Evolutionary conservation across 2,113 vertebrate species (phyloP).

Genomic region (Bos taurus): ARS-UCD2.0 NC_037333.1:36358001-36358500

Average conservation of each 20-base stretch:
- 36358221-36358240: background rate
- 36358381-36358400: background rate
- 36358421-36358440: background rate
- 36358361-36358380: background rate
- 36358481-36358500: background rate
- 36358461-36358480: background rate
- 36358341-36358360: background rate
- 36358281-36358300: background rate
- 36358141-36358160: background rate
- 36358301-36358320: background rate
- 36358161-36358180: background rate
- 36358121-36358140: background rate
- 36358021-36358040: background rate
- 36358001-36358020: constrained; percentile 12
- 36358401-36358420: background rate
- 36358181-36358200: background rate
- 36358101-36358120: background rate
- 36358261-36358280: background rate
- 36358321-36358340: background rate
- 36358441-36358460: background rate
- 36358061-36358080: background rate
- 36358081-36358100: background rate
- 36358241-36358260: background rate
- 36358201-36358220: background rate
- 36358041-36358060: background rate